Conservation (phyloP, 2,888 invertebrate genomes). For the Amblyjoppa proteus region DNA sequence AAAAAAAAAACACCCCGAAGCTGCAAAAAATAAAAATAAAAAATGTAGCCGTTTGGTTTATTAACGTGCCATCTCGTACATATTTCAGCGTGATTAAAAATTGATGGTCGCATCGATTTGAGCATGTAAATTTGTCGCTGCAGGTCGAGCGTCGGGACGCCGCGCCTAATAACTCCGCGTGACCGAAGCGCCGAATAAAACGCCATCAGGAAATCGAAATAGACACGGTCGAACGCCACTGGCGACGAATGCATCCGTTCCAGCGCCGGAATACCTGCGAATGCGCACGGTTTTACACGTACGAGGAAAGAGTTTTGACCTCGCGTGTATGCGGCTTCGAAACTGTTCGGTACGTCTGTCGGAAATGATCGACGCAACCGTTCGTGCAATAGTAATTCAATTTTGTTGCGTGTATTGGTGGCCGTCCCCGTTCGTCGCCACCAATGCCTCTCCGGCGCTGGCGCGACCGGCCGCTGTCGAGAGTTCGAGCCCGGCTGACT, state of each 20-base stretch:
- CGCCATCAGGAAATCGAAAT: constrained; percentile 48
- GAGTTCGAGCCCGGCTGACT: constrained; percentile 43
- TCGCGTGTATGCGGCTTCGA: constrained; percentile 11
- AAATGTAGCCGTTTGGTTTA: no score
- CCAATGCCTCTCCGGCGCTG: constrained; percentile 39
- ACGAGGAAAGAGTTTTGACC: constrained; percentile 47
- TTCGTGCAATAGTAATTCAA: constrained; percentile 65
- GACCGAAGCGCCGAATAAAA: constrained; percentile 29
- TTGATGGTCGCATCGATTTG: background rate
- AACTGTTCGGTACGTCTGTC: constrained; percentile 47
- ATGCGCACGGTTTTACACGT: constrained; percentile 25
- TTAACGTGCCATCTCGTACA: no score
- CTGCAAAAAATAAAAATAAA: no score
- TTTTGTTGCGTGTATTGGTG: constrained; percentile 52
- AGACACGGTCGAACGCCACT: constrained; percentile 34
- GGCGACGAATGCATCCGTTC: constrained; percentile 50
- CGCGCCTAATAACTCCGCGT: background rate
- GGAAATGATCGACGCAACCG: constrained; percentile 65
- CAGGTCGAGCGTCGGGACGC: background rate
- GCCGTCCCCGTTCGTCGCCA: constrained; percentile 49
- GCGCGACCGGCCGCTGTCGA: background rate
- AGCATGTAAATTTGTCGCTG: background rate
- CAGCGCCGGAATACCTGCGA: constrained; percentile 28
- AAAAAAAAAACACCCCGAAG: no score
- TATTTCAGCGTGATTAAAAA: background rate